These are phyloP conservation scores for Deilephila porcellus DNA, from an alignment of 2,888 invertebrate species.

Conservation along the genomic window DNA sequence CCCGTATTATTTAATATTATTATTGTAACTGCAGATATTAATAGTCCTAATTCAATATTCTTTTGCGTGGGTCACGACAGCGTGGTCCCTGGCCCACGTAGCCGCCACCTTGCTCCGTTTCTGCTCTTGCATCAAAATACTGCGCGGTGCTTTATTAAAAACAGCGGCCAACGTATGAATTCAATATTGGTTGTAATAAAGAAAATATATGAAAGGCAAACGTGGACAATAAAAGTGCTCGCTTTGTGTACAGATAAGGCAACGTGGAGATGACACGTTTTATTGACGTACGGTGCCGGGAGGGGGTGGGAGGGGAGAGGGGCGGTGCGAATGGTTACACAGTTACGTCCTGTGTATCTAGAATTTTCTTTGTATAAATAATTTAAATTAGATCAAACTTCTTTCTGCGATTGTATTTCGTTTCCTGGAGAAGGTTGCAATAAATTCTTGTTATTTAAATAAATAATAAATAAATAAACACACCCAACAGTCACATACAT, in stretches of 20 bases:
- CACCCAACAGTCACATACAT: too few species aligned
- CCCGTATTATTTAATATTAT: too few species aligned
- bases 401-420: neutral
- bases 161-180: neutral
- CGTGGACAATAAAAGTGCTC: conserved; percentile 15
- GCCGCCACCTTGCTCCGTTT: neutral
- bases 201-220: conserved; percentile 16
- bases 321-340: neutral
- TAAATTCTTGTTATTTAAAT: neutral
- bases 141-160: conserved; percentile 11
- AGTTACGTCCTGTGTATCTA: neutral
- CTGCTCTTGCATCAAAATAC: neutral
- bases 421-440: neutral
- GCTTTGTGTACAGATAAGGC: conserved; percentile 20
- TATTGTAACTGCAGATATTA: too few species aligned
- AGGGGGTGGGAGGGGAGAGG: neutral
- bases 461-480: too few species aligned
- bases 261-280: conserved; percentile 13
- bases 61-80: too few species aligned
- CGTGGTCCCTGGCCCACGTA: too few species aligned
- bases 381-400: neutral
- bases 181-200: conserved; percentile 22
- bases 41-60: too few species aligned
- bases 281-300: conserved; percentile 2
- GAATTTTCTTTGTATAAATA: neutral